Percentiles rank a stretch among this genome's conserved stretches.
These are phyloP conservation scores for Acronicta leporina DNA, from an alignment of 2,888 invertebrate genomes.

Conservation along the genomic window DNA sequence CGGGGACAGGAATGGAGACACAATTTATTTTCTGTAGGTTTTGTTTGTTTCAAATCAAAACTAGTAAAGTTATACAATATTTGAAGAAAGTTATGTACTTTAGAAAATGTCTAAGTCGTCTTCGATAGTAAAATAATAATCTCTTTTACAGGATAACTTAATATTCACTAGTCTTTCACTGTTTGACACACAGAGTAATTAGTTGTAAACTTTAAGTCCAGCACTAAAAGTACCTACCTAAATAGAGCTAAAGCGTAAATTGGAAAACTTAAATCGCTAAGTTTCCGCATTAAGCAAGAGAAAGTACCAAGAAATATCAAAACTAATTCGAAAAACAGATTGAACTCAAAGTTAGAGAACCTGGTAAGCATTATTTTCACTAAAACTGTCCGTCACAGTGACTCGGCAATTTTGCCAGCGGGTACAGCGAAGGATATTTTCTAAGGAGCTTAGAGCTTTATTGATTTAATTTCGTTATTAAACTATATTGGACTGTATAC, in stretches of 20 bases:
- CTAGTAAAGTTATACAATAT: no score
- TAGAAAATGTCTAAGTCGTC: no score
- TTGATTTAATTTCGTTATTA: constrained; percentile 26
- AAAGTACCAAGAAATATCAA: constrained; percentile 20
- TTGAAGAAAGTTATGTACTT: no score
- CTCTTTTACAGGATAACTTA: no score
- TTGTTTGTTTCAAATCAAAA: no score
- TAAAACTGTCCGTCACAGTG: constrained; percentile 9
- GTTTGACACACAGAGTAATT: constrained; percentile 1
- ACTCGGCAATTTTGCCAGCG: constrained; percentile 32
- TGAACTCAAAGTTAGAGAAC: constrained; percentile 20
- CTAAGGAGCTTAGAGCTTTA: constrained; percentile 20
- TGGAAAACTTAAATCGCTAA: constrained; percentile 31
- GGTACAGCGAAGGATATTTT: constrained; percentile 60
- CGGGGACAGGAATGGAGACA: no score
- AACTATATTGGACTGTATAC: no score
- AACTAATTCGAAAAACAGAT: constrained; percentile 33
- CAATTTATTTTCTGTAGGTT: no score
- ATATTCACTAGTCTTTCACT: not conserved
- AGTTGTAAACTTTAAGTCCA: constrained; percentile 4
- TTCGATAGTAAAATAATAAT: no score
- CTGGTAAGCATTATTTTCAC: constrained; percentile 16
- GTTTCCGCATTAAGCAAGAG: constrained; percentile 14
- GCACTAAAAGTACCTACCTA: no score
- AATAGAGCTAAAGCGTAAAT: constrained; percentile 13